These are phyloP conservation scores for Synanceia verrucosa DNA, from an alignment of 2,797 vertebrate genomes.

Conservation along the genomic window DNA sequence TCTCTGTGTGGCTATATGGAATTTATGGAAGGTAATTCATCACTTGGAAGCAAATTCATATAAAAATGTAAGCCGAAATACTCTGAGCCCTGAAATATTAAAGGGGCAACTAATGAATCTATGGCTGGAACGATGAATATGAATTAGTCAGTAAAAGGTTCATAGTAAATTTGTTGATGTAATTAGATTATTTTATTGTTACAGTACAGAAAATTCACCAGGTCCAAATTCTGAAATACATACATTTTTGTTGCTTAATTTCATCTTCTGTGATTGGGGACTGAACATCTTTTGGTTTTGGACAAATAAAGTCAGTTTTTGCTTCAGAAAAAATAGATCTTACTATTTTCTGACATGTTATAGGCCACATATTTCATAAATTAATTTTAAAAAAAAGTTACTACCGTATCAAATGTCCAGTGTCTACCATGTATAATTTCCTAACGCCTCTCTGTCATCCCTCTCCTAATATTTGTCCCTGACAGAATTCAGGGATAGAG, in stretches of 20 bases:
- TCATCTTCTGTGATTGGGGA: neutral
- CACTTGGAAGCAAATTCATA: neutral
- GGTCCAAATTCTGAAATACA: neutral
- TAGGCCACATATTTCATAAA: neutral
- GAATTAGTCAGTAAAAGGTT: neutral
- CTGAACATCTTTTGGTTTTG: neutral
- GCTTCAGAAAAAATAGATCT: neutral
- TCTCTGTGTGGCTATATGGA: neutral
- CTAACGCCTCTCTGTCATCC: neutral
- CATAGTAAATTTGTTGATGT: too few species aligned
- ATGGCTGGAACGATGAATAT: neutral
- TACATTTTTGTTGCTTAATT: neutral
- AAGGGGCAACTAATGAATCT: neutral
- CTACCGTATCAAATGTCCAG: neutral
- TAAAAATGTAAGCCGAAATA: neutral
- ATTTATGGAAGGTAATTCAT: neutral
- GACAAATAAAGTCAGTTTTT: neutral
- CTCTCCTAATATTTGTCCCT: neutral
- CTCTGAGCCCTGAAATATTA: neutral
- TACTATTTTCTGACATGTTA: neutral
- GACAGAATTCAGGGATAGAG: slow-evolving; percentile 98
- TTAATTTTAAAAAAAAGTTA: too few species aligned
- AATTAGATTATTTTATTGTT: too few species aligned
- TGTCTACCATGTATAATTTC: neutral
- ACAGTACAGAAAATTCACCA: neutral